phyloP scores from a whole-genome alignment of 2,797 vertebrate species.

The Lacerta bilineata region DNA sequence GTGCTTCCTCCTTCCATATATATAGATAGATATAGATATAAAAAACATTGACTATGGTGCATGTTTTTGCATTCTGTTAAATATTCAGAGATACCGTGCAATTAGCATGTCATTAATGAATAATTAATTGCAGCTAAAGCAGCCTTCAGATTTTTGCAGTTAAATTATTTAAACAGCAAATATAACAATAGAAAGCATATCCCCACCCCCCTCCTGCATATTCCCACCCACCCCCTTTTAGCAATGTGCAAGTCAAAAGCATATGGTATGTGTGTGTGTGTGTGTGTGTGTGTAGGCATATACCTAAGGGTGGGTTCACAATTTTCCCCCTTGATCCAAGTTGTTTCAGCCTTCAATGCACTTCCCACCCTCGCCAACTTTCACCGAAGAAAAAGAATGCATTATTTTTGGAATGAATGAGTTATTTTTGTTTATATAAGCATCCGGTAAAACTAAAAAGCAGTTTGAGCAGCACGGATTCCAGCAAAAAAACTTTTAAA shows the following conservation, averaged over 20 bases:
- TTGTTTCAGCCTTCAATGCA: conserved; percentile 40
- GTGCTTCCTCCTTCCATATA: conserved; percentile 46
- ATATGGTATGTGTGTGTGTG: conserved; percentile 33
- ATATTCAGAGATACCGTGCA: conserved; percentile 90
- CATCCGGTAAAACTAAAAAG: conserved; percentile 42
- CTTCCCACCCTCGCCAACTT: not conserved
- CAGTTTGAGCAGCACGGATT: conserved; percentile 40
- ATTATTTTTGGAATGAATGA: conserved; percentile 50
- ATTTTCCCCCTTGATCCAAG: conserved; percentile 69
- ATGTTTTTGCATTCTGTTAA: conserved; percentile 90
- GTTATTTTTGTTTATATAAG: conserved; percentile 31
- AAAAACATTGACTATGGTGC: conserved; percentile 81
- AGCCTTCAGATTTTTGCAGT: conserved; percentile 88
- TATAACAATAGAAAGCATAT: conserved; percentile 82
- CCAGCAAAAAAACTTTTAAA: conserved; percentile 33
- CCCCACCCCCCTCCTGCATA: conserved; percentile 37
- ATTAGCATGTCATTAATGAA: conserved; percentile 96
- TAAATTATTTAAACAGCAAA: conserved; percentile 94
- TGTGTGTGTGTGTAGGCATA: too few relatives aligned
- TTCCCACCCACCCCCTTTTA: conserved; percentile 55
- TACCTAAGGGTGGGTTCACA: conserved; percentile 43
- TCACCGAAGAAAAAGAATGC: conserved; percentile 56
- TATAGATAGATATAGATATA: conserved; percentile 60
- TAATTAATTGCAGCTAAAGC: conserved; percentile 93
- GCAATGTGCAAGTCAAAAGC: conserved; percentile 65